Conservation (phyloP, 2,797 vertebrate genomes). For the Loris lydekkerianus region DNA sequence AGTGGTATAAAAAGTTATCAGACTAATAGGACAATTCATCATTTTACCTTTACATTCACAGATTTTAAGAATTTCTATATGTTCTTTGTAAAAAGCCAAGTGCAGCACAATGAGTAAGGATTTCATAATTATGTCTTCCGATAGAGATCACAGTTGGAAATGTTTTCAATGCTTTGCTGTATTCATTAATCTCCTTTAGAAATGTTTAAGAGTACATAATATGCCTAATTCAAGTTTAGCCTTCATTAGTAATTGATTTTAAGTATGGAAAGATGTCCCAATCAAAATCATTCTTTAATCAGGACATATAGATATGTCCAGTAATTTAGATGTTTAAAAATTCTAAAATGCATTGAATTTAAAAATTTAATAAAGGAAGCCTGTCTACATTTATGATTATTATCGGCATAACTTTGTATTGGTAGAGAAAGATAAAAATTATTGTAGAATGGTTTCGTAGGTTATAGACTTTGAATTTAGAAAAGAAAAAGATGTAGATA, state of each 20-base stretch:
- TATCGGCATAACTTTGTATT: not conserved
- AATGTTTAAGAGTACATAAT: not conserved
- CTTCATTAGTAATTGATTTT: not conserved
- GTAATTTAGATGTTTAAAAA: constrained; percentile 18
- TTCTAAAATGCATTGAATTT: not conserved
- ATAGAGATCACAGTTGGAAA: not conserved
- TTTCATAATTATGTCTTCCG: constrained; percentile 3
- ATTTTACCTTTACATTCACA: not conserved
- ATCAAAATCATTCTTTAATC: constrained; percentile 41
- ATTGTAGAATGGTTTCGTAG: not conserved
- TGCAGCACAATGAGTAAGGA: not conserved
- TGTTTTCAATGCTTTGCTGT: not conserved
- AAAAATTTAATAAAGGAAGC: not conserved
- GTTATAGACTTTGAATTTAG: constrained; percentile 20
- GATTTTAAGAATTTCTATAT: not conserved
- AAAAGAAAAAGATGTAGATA: not conserved
- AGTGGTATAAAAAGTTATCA: not conserved
- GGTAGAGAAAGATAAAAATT: not conserved
- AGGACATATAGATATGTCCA: not conserved
- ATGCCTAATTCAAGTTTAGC: not conserved
- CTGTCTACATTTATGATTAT: not conserved
- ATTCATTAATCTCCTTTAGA: not conserved
- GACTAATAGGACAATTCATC: not conserved
- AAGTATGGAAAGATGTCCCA: not conserved
- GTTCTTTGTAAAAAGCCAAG: not conserved